Conservation (phyloP, 2,113 vertebrate species). For the Phalacrocorax pelagicus region DNA sequence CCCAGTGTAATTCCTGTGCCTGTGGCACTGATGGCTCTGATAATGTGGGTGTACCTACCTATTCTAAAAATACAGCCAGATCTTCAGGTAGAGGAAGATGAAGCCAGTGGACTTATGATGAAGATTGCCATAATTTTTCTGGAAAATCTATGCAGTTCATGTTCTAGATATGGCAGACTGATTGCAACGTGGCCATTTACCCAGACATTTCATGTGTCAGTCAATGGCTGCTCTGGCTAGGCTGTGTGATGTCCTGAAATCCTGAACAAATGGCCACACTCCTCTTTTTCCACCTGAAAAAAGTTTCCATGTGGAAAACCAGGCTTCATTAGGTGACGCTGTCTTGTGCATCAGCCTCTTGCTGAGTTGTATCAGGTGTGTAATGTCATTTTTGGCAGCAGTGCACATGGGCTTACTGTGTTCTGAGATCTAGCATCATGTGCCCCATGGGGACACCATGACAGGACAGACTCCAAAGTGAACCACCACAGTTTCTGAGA, state of each 20-base stretch:
- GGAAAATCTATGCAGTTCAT: neutral
- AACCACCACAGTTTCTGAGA: neutral
- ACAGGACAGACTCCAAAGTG: neutral
- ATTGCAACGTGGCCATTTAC: neutral
- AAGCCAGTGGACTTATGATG: neutral
- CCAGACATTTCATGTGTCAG: neutral
- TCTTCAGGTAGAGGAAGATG: neutral
- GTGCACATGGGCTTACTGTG: rapidly evolving
- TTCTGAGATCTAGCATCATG: neutral
- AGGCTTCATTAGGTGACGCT: neutral
- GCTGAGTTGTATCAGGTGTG: neutral
- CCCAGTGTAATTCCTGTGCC: neutral
- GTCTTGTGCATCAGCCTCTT: neutral
- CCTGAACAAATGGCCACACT: neutral
- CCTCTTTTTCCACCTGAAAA: neutral
- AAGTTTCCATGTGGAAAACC: neutral
- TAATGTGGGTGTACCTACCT: neutral
- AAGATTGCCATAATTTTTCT: neutral
- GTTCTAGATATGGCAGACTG: neutral
- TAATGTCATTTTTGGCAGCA: neutral
- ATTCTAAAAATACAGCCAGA: neutral
- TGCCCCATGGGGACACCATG: neutral
- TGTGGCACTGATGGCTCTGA: neutral
- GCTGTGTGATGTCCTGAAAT: neutral
- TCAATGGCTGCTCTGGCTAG: neutral